Evolutionary conservation across 2,888 invertebrate species (phyloP), one percentile per base, ranked within the genome.

Genomic region (Lithodes maja): DNA sequence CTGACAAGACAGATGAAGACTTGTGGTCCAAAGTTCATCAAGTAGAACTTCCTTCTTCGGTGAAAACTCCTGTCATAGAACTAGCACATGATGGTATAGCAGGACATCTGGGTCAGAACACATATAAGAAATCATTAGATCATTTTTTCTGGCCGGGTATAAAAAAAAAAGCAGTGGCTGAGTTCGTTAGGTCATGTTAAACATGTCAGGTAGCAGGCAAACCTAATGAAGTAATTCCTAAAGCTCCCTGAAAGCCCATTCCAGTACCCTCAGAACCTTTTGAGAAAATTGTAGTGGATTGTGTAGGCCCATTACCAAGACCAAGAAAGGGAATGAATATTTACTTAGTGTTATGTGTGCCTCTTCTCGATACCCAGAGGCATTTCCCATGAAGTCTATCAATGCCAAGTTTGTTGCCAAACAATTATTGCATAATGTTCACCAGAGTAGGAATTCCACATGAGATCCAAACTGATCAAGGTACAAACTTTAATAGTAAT

Each of bases 131-230:
- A 74, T n/a, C 2, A 33, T 17, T 33, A 17, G 74, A 12, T 33
- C 74, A 74, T 3, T 74, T 74, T 74, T 74, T 74, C 74, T 74
- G 74, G 74, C 17, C 74, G 17, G 74, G 74, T n/a, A 74, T 74
- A 1, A 74, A 74, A 17, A 74, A 74, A 17, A 74, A n/a, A 74
- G 74, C 1, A 17, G 15, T 74, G 74, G 74, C 17, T n/a, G 74
- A 74, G 74, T 7, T 7, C 17, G n/a, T n/a, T n/a, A 74, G 74
- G 2, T 74, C 74, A 74, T 74, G 74, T 7, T 17, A 74, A 12
- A 74, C 74, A 17, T 74, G 74, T 33, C 74, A 74, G 74, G 5
- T 74, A 2, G 3, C 17, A 9, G 74, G 74, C 1, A 74, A 74
- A 33, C 74, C 74, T 17, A 74, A 74, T 74, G 17, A 74, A n/a